Evolutionary conservation across 2,113 vertebrate genomes (phyloP), one percentile per base, ranked within the genome.

Genomic region (Kryptolebias marmoratus): DNA sequence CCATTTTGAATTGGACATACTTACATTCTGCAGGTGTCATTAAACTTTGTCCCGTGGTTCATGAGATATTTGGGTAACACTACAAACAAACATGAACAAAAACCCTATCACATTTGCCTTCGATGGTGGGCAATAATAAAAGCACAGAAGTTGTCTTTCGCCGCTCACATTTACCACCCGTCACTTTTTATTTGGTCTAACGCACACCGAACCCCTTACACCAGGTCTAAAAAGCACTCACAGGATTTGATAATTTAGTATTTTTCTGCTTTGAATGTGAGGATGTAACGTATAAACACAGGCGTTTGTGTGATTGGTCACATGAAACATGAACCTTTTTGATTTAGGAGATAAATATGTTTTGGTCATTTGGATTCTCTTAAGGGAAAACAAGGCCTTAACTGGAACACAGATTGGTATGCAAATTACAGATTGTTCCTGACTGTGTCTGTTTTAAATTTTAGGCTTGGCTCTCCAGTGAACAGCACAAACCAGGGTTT

Each of bases 401-500:
- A 30, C 48, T 45, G 64, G 70, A 52, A 71, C 64, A 65, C 56
- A 31, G 48, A 42, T 64, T 62, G 48, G 65, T 63, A 80, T 68
- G 65, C 28, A 85, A 71, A 87, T 85, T 0, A 44, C 42, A 22
- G 13, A 32, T 45, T 60, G 54, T 65, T 59, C 36, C 45, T 57
- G 39, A 52, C 39, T 22, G 18, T 49, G 47, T 47, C 71, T 69
- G 55, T 65, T 85, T 86, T 69, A 44, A 52, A 79, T 55, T 18
- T 79, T 30, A 56, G 57, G 69, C 59, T 39, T 64, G 48, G 52
- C 31, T 60, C 63, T 68, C n/a, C 70, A 3, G 72, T 76, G 81
- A 81, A 85, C 65, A 68, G 58, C 27, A 3, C 27, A 75, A 50
- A 71, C 85, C 71, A 65, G 49, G 78, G 50, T 73, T 87, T 87